A percentile compares a stretch with the other conserved stretches of the same genome.
Conservation (phyloP, 2,113 vertebrate genomes). For the Notiomystis cincta region DNA sequence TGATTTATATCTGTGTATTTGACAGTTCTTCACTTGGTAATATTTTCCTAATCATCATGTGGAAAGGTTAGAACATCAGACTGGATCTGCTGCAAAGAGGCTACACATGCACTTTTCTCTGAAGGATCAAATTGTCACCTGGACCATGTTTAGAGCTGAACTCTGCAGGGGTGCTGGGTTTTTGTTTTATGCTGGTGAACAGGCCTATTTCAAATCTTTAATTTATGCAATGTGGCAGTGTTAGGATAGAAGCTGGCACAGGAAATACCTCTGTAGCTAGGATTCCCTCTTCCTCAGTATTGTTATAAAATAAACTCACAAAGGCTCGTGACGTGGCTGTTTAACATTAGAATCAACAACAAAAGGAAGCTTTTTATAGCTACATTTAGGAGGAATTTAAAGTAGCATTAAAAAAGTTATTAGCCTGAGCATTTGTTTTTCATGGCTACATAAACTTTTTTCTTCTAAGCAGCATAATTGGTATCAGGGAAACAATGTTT, state of each 20-base stretch:
- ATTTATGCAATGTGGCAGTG: neutral
- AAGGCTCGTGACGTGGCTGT: neutral
- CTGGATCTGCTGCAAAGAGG: neutral
- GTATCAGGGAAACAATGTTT: neutral
- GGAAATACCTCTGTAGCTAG: neutral
- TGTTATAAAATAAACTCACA: neutral
- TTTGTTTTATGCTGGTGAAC: neutral
- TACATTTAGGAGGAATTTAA: neutral
- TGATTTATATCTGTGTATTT: neutral
- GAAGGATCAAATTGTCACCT: neutral
- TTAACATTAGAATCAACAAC: neutral
- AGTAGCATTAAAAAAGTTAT: neutral
- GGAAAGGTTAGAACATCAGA: neutral
- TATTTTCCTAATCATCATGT: neutral
- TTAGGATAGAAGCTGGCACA: neutral
- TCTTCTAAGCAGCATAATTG: neutral
- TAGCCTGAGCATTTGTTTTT: conserved; percentile 12
- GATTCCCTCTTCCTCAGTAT: neutral
- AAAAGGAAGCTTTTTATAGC: neutral
- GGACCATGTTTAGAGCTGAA: neutral
- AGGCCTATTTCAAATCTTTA: neutral
- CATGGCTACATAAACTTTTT: neutral
- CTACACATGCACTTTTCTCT: neutral
- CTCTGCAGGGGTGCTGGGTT: neutral
- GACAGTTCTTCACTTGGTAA: neutral